Percentiles rank a stretch among this genome's conserved stretches.
Conservation (phyloP, 2,888 invertebrate species). For the Anagyrus pseudococci region DNA sequence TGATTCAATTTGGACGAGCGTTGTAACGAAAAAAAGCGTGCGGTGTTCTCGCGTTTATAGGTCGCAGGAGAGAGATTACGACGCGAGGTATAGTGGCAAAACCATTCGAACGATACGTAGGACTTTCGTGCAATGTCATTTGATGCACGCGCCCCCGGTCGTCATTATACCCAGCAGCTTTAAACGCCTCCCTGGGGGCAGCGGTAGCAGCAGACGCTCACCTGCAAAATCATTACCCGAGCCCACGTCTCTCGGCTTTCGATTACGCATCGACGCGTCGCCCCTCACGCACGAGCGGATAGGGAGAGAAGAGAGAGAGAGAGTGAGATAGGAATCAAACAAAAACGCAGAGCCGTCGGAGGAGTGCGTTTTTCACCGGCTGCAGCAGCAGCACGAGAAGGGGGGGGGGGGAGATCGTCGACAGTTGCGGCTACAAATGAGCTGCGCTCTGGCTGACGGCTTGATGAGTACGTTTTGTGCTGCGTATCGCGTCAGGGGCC, state of each 20-base stretch:
- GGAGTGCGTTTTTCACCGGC: slow-evolving; percentile 16
- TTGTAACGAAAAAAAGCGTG: too few species aligned
- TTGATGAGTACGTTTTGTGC: slow-evolving; percentile 5
- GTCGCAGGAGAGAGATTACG: too few species aligned
- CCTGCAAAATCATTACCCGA: slow-evolving; percentile 27
- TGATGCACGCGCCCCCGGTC: too few species aligned
- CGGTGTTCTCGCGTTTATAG: too few species aligned
- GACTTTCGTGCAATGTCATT: slow-evolving; percentile 22
- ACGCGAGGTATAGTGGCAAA: too few species aligned
- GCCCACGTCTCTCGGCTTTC: slow-evolving; percentile 20
- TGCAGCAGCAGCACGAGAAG: background rate
- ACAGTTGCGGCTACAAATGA: slow-evolving; percentile 55
- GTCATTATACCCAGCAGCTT: too few species aligned
- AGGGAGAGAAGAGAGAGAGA: slow-evolving; percentile 37
- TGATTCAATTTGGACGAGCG: too few species aligned
- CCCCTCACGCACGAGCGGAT: slow-evolving; percentile 37
- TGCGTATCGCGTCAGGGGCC: slow-evolving; percentile 41
- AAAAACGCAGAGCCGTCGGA: slow-evolving; percentile 5
- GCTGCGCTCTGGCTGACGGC: slow-evolving; percentile 15
- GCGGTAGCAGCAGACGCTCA: slow-evolving; percentile 41
- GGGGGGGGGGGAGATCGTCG: slow-evolving; percentile 36
- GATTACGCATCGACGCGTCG: slow-evolving; percentile 36
- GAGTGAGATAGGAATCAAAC: slow-evolving; percentile 6
- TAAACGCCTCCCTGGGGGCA: too few species aligned
- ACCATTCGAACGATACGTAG: too few species aligned